These are phyloP conservation scores for Pachydiplax longipennis DNA, from an alignment of 2,888 invertebrate genomes.

Conservation along the genomic window DNA sequence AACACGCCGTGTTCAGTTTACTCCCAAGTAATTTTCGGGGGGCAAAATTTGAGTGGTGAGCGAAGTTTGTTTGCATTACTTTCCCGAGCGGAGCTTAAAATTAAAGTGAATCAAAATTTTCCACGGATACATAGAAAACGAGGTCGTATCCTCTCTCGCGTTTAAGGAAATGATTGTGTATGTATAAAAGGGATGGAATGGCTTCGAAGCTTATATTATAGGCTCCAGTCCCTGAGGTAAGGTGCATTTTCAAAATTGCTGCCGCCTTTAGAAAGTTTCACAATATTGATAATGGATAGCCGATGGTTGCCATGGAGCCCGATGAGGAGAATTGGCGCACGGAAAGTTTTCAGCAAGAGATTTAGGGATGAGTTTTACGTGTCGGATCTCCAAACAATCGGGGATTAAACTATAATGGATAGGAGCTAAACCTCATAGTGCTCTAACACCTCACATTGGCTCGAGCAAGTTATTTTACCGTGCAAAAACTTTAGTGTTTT, in stretches of 20 bases:
- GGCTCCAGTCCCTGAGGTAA: not conserved
- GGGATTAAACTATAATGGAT: not conserved
- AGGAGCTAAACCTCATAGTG: not conserved
- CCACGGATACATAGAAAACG: not conserved
- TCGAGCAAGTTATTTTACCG: not conserved
- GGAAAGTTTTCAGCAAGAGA: conserved; percentile 9
- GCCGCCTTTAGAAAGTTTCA: not conserved
- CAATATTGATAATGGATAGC: conserved; percentile 32
- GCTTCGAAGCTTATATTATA: conserved; percentile 7
- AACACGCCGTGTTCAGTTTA: too few relatives aligned
- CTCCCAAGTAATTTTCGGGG: too few relatives aligned
- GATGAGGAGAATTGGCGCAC: not conserved
- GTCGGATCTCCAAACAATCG: not conserved
- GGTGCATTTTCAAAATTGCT: conserved; percentile 33
- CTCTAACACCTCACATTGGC: not conserved
- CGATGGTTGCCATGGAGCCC: not conserved
- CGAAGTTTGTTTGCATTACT: not conserved
- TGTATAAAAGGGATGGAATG: not conserved
- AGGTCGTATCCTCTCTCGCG: not conserved
- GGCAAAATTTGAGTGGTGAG: too few relatives aligned
- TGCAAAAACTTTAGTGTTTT: not conserved
- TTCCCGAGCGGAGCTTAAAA: not conserved
- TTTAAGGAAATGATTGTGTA: not conserved
- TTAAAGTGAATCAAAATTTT: not conserved
- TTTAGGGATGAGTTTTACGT: conserved; percentile 11